Evolutionary conservation across 2,113 vertebrate genomes (phyloP), one percentile per base, ranked within the genome.

Genomic region (Corvus hawaiiensis): DNA sequence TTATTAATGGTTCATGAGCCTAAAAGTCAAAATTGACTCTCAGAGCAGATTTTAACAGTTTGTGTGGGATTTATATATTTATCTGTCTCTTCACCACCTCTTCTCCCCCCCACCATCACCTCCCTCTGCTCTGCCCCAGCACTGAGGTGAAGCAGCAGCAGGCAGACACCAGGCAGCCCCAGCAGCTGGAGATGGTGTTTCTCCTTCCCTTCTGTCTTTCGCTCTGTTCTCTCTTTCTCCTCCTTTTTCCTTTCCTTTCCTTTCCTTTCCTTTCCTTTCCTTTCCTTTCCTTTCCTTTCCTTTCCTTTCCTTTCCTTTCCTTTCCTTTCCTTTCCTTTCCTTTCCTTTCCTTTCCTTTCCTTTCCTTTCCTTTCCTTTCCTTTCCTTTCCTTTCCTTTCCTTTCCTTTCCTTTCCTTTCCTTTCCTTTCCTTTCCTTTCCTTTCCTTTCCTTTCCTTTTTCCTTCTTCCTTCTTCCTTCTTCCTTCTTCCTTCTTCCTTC

Each of bases 1-100:
- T 98, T 98, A 97, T 98, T 98, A 98, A 98, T 98, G 97, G 96
- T 79, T 92, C 92, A 89, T 96, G 97, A 98, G 96, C 93, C 97
- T 98, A 94, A 96, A 97, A 96, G 94, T 96, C 96, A 96, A 97
- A 97, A 94, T 94, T 95, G 88, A 96, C 94, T 97, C 95, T 93
- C 58, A 63, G 89, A 93, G 84, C 94, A 97, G 93, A 96, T 96
- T 97, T 90, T 94, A 84, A 96, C 93, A 96, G 95, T 80, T 96
- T 84, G 76, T 56, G 72, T 2, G 4, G 88, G 59, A 41, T 87
- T 93, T 80, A 64, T 81, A 14, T 39, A 44, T 90, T 86, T 90
- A 80, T 66, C 67, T 74, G 2, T 61, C 63, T 80, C 59, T 81
- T 81, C 61, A 27, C 39, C 55, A 75, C 80, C 80, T 90, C 59